Base-by-base conservation (phyloP, 2,888 invertebrate genomes). In the Poecilobothrus nobilitatus region DNA sequence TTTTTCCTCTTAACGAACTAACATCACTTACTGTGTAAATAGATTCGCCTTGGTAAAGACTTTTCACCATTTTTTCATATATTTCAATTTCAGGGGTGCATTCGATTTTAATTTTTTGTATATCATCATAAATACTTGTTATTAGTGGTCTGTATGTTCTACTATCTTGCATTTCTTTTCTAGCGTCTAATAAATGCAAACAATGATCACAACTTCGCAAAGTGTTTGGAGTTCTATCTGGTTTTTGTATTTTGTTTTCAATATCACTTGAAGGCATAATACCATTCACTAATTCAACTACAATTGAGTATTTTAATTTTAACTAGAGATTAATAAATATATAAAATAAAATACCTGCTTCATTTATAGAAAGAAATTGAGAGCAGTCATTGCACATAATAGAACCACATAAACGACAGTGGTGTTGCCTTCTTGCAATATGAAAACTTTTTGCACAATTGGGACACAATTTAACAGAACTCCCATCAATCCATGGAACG, bases 401-500 rank as follows among this genome's bases (percentile, higher is more conserved):
- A 69, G 92, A 91, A 1, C 97, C 97, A 79, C 95, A 98, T 5
- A 98, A 85, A 71, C 97, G 85, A 78, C 99, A 99, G 82, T 99
- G 99, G 82, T 99, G 98, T 79, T 96, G 93, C 72, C 98, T 84
- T 70, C 94, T 84, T 0, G 95, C 89, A 69, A 96, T 82, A 76
- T 91, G 91, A 81, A 99, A 99, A 65, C 88, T 85, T 77, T 90
- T 89, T 0, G 95, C 92, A 83, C 99, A 99, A 73, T 89, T 91
- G 0, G 95, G 95, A 79, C 98, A 99, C 10, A 94, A 82, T 71
- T 90, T 91, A 0, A 95, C 96, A 68, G 91, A 91, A 66, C 88
- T 88, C 53, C 98, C 98, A 76, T 95, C 94, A 65, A 95, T 83
- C 99, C 99, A 99, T 44, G 92, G 90, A 6, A 98, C 97, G 69